Evolutionary conservation across 2,113 vertebrate genomes (phyloP).

Genomic region (Crotalus viridis): DNA sequence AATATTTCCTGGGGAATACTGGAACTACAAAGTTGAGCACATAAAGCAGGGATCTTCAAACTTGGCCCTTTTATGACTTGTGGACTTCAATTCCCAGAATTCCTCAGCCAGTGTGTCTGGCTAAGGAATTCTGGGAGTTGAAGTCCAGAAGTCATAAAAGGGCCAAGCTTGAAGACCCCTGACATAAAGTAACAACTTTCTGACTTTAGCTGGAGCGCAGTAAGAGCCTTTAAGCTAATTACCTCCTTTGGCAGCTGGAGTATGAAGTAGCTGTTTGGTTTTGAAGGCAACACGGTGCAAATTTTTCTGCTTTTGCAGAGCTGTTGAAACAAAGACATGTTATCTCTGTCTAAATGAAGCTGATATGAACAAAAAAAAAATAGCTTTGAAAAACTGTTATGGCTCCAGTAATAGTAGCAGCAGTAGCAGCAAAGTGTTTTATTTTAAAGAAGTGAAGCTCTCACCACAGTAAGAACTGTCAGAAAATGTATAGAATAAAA

Average conservation of each 20-base stretch:
- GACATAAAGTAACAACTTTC: conserved; percentile 40
- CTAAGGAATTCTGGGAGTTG: too few relatives aligned
- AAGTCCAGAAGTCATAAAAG: too few relatives aligned
- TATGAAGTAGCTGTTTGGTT: conserved; percentile 94
- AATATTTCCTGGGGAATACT: conserved; percentile 33
- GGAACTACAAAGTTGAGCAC: conserved; percentile 46
- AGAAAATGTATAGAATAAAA: conserved; percentile 62
- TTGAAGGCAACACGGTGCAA: conserved; percentile 91
- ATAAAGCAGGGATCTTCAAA: background rate
- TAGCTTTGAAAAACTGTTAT: conserved; percentile 54
- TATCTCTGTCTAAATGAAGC: conserved; percentile 74
- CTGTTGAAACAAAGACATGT: conserved; percentile 90
- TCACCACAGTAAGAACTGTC: conserved; percentile 60
- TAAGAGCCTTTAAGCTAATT: conserved; percentile 75
- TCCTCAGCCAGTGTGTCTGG: too few relatives aligned
- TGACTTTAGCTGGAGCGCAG: conserved; percentile 58
- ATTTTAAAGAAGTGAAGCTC: conserved; percentile 60
- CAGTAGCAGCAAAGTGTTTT: background rate
- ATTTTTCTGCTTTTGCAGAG: conserved; percentile 87
- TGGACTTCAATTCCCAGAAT: too few relatives aligned
- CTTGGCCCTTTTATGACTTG: too few relatives aligned
- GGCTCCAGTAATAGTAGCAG: conserved; percentile 46
- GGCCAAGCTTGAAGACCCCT: too few relatives aligned
- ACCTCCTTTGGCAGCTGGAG: conserved; percentile 91
- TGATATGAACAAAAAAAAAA: conserved; percentile 49